phyloP scores from a whole-genome alignment of 2,797 vertebrate species.

The Sebastiscus albofasciatus region DNA sequence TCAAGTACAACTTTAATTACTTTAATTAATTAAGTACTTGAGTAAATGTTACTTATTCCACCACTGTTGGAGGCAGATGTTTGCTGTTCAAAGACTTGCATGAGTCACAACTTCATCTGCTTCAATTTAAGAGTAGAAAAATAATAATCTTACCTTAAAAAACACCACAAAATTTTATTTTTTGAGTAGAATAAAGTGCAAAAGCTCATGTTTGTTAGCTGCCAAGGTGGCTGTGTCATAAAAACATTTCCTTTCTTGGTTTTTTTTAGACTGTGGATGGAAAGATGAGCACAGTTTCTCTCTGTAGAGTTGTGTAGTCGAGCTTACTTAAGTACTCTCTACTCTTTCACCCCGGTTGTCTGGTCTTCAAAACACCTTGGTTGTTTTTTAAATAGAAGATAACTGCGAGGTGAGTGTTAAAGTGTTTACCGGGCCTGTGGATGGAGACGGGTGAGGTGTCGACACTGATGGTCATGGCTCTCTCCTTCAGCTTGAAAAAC shows the following conservation, averaged over 20 bases:
- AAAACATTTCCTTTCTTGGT: neutral
- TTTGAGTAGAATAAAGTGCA: neutral
- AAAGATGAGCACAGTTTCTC: neutral
- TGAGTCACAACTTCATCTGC: neutral
- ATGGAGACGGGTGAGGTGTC: slow-evolving; percentile 86
- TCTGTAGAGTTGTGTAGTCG: neutral
- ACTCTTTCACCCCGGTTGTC: neutral
- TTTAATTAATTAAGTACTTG: neutral
- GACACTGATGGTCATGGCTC: slow-evolving; percentile 86
- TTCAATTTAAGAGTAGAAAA: neutral
- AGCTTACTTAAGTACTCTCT: neutral
- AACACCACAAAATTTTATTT: neutral
- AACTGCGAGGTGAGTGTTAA: neutral
- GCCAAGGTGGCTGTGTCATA: neutral
- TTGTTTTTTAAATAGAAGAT: neutral
- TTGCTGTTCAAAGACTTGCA: neutral
- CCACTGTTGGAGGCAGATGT: too few species aligned
- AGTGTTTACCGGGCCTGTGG: slow-evolving; percentile 89
- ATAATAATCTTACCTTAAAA: neutral
- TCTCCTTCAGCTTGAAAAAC: slow-evolving; percentile 95
- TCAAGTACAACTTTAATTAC: neutral
- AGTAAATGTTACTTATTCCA: neutral
- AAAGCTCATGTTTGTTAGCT: too few species aligned
- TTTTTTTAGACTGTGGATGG: neutral
- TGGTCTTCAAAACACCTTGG: neutral